phyloP scores from a whole-genome alignment of 2,888 invertebrate species.

The Spodoptera picta region DNA sequence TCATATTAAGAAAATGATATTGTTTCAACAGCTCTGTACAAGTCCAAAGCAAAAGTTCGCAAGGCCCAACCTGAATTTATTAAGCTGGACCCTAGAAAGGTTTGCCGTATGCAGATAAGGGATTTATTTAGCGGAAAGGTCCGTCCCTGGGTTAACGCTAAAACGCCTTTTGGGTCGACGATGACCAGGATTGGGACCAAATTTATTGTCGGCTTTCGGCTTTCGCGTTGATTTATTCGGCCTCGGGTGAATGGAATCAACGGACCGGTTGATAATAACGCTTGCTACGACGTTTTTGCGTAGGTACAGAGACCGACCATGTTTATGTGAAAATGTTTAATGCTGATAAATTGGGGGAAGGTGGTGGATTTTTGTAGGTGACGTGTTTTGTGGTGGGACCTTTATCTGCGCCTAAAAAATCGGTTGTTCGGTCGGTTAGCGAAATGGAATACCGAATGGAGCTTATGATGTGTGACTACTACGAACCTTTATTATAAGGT shows the following conservation, averaged over 20 bases:
- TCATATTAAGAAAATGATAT: background rate
- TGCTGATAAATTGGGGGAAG: constrained; percentile 52
- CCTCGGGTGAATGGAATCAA: constrained; percentile 76
- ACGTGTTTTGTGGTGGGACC: background rate
- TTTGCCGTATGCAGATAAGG: constrained; percentile 89
- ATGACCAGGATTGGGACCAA: constrained; percentile 87
- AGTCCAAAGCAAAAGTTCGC: constrained; percentile 76
- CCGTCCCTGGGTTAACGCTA: constrained; percentile 86
- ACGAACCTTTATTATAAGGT: too few species aligned
- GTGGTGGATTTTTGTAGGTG: constrained; percentile 30
- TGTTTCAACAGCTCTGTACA: constrained; percentile 68
- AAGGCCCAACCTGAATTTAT: constrained; percentile 88
- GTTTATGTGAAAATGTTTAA: constrained; percentile 55
- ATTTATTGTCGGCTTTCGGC: constrained; percentile 86
- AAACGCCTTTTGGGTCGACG: constrained; percentile 84
- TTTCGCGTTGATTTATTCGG: constrained; percentile 85
- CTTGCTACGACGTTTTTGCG: constrained; percentile 60
- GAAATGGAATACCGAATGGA: too few species aligned
- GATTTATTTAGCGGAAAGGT: constrained; percentile 89
- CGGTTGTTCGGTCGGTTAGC: background rate
- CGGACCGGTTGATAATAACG: constrained; percentile 76
- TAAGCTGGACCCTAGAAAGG: constrained; percentile 89
- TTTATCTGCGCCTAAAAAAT: background rate
- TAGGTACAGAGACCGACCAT: constrained; percentile 43
- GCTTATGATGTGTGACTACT: too few species aligned